Conservation (phyloP, 2,797 vertebrate genomes). For the Potorous gilbertii region DNA sequence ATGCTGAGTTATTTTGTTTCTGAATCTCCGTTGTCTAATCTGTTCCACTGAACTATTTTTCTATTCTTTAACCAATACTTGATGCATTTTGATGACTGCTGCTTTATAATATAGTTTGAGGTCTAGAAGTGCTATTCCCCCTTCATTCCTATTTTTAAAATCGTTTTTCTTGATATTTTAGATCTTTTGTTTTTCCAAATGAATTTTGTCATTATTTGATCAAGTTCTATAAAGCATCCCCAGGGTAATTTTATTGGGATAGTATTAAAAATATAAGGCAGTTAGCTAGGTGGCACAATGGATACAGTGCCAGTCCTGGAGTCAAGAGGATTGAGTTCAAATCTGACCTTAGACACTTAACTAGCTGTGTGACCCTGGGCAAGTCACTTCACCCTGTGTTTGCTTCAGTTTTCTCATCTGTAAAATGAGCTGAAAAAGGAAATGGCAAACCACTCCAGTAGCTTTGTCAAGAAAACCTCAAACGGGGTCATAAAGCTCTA, state of each 20-base stretch:
- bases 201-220: background rate
- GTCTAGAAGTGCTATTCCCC: background rate
- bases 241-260: background rate
- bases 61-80: background rate
- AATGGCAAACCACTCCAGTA: too few species aligned
- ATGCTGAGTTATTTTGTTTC: background rate
- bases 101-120: background rate
- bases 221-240: background rate
- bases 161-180: background rate
- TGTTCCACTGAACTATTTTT: background rate
- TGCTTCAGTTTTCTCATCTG: too few species aligned
- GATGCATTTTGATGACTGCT: background rate
- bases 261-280: background rate
- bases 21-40: background rate
- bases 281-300: too few species aligned
- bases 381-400: too few species aligned
- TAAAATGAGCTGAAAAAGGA: too few species aligned
- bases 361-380: too few species aligned
- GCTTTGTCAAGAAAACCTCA: too few species aligned
- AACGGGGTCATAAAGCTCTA: too few species aligned
- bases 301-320: too few species aligned
- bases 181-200: background rate
- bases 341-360: too few species aligned
- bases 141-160: background rate
- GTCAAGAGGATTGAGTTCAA: too few species aligned